Conservation (phyloP, 2,113 vertebrate species). For the Xiphias gladius region DNA sequence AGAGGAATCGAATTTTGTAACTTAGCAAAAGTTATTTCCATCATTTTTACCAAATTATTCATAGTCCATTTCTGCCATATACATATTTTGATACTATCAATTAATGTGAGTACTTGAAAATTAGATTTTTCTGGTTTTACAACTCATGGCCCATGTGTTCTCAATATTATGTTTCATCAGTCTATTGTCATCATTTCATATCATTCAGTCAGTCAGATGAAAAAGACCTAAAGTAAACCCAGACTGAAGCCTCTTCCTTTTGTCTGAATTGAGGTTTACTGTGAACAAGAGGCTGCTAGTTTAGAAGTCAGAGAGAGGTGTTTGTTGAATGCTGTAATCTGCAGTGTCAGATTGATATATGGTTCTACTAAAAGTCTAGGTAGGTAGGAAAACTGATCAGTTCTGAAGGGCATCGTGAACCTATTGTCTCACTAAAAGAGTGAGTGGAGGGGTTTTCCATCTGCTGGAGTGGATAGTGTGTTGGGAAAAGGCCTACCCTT, state of each 20-base stretch:
- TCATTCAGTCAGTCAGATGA: neutral
- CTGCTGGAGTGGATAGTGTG: slow-evolving; percentile 26
- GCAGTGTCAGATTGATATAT: slow-evolving; percentile 33
- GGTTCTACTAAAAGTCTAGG: slow-evolving; percentile 9
- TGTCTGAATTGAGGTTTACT: neutral
- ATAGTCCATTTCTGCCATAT: too few species aligned
- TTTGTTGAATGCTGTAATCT: slow-evolving; percentile 29
- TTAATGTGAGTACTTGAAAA: too few species aligned
- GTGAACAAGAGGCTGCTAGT: neutral
- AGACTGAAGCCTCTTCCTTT: neutral
- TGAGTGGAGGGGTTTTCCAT: slow-evolving; percentile 5
- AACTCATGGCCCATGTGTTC: neutral
- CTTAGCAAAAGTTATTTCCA: too few species aligned
- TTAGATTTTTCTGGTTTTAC: too few species aligned
- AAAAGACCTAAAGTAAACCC: neutral
- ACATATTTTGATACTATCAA: too few species aligned
- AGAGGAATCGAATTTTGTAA: too few species aligned
- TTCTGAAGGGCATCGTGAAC: slow-evolving; percentile 45
- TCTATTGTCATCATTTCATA: neutral
- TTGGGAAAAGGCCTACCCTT: slow-evolving; percentile 46
- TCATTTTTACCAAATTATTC: too few species aligned
- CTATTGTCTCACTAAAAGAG: slow-evolving; percentile 9
- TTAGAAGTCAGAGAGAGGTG: neutral
- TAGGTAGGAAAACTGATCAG: slow-evolving; percentile 16
- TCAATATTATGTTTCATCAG: neutral